These are phyloP conservation scores for Toxonevra muliebris DNA, from an alignment of 2,888 invertebrate genomes.

Conservation along the genomic window DNA sequence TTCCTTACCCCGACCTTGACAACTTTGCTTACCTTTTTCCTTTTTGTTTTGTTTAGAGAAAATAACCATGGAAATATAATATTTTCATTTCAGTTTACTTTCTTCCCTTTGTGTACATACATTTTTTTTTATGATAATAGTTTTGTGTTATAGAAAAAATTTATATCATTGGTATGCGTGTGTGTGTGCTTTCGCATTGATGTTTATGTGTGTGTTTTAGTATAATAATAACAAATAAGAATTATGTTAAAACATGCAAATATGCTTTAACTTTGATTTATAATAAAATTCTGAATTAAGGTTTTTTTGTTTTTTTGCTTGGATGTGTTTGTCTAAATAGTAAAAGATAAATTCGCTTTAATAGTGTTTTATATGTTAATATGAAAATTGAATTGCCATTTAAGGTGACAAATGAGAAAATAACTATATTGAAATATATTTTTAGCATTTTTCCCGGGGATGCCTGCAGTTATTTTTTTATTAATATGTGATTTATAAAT, in stretches of 20 bases:
- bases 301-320: constrained; percentile 11
- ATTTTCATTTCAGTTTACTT: not conserved
- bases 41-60: not conserved
- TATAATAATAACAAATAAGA: constrained; percentile 52
- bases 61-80: not conserved
- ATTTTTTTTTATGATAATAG: not conserved
- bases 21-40: not conserved
- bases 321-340: not conserved
- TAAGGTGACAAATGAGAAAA: too few species aligned
- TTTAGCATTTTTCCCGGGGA: too few species aligned
- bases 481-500: too few species aligned
- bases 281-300: constrained; percentile 30
- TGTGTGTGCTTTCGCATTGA: not conserved
- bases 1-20: not conserved
- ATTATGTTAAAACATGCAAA: constrained; percentile 62
- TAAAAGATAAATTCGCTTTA: too few species aligned
- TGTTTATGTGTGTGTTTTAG: constrained; percentile 27
- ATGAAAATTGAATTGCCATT: too few species aligned
- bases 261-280: constrained; percentile 60
- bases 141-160: not conserved
- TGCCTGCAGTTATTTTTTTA: too few species aligned
- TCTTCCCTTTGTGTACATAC: not conserved
- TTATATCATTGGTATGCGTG: not conserved
- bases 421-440: too few species aligned
- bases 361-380: too few species aligned